Percentiles rank a stretch among this genome's conserved stretches.
These are phyloP conservation scores for Trissonchulus sp. DNA, from an alignment of 2,888 invertebrate genomes.

Conservation along the genomic window DNA sequence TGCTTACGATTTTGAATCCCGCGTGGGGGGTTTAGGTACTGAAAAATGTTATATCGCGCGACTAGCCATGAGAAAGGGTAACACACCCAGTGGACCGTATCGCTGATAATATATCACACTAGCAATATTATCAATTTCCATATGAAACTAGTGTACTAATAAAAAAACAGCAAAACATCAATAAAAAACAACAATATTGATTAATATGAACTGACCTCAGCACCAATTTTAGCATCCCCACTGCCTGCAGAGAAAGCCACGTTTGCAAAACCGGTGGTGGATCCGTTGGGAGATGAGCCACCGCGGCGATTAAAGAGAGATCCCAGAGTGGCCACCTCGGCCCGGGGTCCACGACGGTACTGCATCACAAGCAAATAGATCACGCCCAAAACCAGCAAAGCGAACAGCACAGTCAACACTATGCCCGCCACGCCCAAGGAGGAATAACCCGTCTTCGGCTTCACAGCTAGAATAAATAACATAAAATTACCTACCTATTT, in stretches of 20 bases:
- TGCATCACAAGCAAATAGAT: background rate
- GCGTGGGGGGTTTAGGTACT: too few relatives aligned
- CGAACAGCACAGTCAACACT: background rate
- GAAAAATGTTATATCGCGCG: too few relatives aligned
- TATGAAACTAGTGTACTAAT: too few relatives aligned
- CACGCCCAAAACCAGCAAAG: background rate
- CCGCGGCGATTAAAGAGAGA: background rate
- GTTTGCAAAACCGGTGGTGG: background rate
- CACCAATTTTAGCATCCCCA: background rate
- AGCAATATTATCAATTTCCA: too few relatives aligned
- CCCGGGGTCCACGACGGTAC: background rate
- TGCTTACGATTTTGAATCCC: too few relatives aligned
- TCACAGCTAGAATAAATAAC: background rate
- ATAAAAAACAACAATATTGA: too few relatives aligned
- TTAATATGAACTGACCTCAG: too few relatives aligned
- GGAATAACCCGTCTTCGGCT: background rate
- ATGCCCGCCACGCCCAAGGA: background rate
- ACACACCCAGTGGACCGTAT: too few relatives aligned
- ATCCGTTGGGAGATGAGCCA: background rate
- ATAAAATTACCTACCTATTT: background rate
- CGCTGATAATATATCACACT: too few relatives aligned
- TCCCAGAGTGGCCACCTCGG: background rate
- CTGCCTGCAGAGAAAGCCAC: background rate
- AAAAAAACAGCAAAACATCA: too few relatives aligned
- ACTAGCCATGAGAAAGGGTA: too few relatives aligned